Percentiles rank a stretch among this genome's conserved stretches.
Conservation (phyloP, 2,888 invertebrate genomes). For the Andrena chrysosceles region DNA sequence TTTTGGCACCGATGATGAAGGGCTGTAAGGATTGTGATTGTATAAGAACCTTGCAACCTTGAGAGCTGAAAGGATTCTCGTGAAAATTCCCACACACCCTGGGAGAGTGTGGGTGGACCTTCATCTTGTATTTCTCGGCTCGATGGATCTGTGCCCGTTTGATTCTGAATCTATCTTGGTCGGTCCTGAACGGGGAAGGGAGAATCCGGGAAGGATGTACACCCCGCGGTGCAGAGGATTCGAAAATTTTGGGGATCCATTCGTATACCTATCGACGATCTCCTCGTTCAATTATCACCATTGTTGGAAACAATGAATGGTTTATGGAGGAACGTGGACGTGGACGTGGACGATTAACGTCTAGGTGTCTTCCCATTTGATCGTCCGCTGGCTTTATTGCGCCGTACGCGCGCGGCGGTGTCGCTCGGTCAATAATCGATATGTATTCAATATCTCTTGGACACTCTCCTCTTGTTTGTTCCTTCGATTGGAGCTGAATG, state of each 20-base stretch:
- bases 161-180: slow-evolving; percentile 2
- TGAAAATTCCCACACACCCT: not conserved
- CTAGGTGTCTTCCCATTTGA: not conserved
- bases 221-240: too few relatives aligned
- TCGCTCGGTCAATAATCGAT: slow-evolving; percentile 1
- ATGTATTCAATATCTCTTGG: not conserved
- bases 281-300: not conserved
- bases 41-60: too few relatives aligned
- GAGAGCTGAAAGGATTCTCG: not conserved
- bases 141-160: not conserved
- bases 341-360: not conserved
- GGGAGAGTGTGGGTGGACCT: not conserved
- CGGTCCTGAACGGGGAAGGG: not conserved
- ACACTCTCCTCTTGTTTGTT: not conserved
- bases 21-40: too few relatives aligned
- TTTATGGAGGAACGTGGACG: not conserved
- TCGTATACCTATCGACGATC: not conserved
- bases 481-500: slow-evolving; percentile 9
- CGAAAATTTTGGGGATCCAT: too few relatives aligned
- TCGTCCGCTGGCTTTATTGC: slow-evolving; percentile 6
- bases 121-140: slow-evolving; percentile 9
- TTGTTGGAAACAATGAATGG: not conserved
- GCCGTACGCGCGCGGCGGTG: not conserved
- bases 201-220: too few relatives aligned
- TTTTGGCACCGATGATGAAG: too few relatives aligned